Conservation (phyloP, 2,888 invertebrate species). For the Aelia acuminata region DNA sequence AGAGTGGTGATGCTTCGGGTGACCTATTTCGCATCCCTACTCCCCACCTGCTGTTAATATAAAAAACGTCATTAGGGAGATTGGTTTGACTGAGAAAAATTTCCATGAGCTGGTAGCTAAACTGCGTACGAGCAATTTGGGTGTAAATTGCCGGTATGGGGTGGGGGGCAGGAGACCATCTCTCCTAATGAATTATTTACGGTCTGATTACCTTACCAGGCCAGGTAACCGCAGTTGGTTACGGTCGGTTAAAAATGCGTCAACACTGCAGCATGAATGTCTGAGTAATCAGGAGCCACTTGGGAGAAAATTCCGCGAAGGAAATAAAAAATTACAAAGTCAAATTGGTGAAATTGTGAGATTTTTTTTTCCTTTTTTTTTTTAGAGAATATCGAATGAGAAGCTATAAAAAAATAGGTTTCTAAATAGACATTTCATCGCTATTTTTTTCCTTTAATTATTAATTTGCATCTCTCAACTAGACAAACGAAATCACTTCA, state of each 20-base stretch:
- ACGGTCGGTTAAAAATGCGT: constrained; percentile 2
- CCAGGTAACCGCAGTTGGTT: background rate
- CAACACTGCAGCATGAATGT: constrained; percentile 31
- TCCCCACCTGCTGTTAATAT: constrained; percentile 8
- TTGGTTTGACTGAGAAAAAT: constrained; percentile 30
- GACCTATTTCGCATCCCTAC: constrained; percentile 6
- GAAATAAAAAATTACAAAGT: background rate
- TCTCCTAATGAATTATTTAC: constrained; percentile 34
- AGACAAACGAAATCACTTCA: no score
- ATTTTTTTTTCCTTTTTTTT: background rate
- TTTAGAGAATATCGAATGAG: background rate
- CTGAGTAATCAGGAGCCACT: background rate
- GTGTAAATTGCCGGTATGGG: constrained; percentile 7
- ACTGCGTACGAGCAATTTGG: constrained; percentile 35
- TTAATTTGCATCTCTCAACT: no score
- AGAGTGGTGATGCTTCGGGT: background rate
- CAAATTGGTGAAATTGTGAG: background rate
- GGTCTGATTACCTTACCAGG: background rate
- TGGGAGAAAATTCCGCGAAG: background rate
- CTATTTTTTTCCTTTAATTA: no score
- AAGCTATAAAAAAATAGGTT: no score
- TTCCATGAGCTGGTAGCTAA: background rate
- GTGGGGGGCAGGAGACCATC: background rate
- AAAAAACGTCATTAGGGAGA: constrained; percentile 46
- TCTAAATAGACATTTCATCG: no score